Conservation (phyloP, 1,140 invertebrate genomes). For the Cheumatopsyche charites region DNA sequence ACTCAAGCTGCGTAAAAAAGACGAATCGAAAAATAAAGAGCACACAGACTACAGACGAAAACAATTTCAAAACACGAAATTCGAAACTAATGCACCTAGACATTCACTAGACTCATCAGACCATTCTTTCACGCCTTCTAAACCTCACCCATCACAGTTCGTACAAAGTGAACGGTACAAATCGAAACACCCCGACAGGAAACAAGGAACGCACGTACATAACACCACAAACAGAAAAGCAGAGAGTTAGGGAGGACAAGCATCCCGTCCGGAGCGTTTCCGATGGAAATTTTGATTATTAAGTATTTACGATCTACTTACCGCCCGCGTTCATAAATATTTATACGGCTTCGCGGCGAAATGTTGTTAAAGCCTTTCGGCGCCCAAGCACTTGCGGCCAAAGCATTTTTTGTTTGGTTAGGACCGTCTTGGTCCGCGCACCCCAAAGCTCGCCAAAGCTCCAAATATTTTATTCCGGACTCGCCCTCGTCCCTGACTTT, state of each 20-base stretch:
- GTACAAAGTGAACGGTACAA: too few relatives aligned
- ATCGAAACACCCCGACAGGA: too few relatives aligned
- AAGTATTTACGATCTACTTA: slow-evolving; percentile 35
- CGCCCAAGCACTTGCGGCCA: slow-evolving; percentile 16
- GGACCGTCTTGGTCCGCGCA: slow-evolving; percentile 22
- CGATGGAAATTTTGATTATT: slow-evolving; percentile 33
- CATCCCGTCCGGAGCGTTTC: slow-evolving; percentile 7
- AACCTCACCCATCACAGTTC: too few relatives aligned
- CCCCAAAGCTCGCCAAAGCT: slow-evolving; percentile 19
- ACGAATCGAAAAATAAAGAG: too few relatives aligned
- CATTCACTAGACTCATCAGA: too few relatives aligned
- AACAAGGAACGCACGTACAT: too few relatives aligned
- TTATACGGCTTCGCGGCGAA: slow-evolving; percentile 21
- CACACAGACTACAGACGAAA: too few relatives aligned
- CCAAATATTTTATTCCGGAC: slow-evolving; percentile 20
- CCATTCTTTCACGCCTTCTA: too few relatives aligned
- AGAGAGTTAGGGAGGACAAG: neutral
- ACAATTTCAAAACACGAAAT: too few relatives aligned
- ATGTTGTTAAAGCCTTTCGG: slow-evolving; percentile 31
- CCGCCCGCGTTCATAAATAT: slow-evolving; percentile 29
- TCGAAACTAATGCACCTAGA: too few relatives aligned
- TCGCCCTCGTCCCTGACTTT: neutral
- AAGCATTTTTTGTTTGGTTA: slow-evolving; percentile 35
- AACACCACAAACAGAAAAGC: too few relatives aligned
- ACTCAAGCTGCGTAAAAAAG: too few relatives aligned